phyloP scores from a whole-genome alignment of 2,113 vertebrate genomes.

The Myiopsitta monachus region DNA sequence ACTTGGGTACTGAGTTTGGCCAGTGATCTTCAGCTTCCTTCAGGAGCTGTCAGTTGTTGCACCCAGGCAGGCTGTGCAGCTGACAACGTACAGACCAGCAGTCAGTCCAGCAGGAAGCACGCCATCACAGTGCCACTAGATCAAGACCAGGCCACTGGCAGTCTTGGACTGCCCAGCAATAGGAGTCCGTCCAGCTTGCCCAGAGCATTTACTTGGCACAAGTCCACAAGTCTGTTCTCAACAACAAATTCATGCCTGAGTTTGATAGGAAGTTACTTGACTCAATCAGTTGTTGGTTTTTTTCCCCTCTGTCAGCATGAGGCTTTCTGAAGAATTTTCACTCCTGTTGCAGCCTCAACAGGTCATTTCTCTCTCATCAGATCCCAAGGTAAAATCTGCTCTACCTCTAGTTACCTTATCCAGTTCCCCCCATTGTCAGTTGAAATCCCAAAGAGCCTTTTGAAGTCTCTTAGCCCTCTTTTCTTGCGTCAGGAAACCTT shows the following conservation, averaged over 20 bases:
- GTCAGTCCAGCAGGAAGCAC: not conserved
- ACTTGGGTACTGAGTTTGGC: not conserved
- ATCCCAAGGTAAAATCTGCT: not conserved
- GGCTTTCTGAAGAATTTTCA: conserved; percentile 5
- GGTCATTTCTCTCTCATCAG: conserved; percentile 41
- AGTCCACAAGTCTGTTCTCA: not conserved
- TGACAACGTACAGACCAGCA: not conserved
- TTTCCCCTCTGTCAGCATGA: not conserved
- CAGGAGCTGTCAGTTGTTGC: not conserved
- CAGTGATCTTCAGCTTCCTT: not conserved
- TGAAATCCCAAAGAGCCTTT: not conserved
- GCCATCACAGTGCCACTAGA: not conserved
- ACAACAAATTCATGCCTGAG: not conserved
- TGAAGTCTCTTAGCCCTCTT: conserved; percentile 43
- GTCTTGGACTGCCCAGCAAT: not conserved
- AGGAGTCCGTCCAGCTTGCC: conserved; percentile 1
- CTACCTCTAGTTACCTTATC: not conserved
- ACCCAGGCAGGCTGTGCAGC: not conserved
- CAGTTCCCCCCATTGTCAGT: not conserved
- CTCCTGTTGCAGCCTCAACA: not conserved
- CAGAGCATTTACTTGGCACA: not conserved
- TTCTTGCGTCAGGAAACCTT: conserved; percentile 53
- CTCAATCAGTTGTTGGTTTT: not conserved
- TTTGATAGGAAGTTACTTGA: not conserved
- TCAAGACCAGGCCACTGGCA: not conserved